phyloP scores from a whole-genome alignment of 2,113 vertebrate genomes.

The Elanus axillaris region DNA sequence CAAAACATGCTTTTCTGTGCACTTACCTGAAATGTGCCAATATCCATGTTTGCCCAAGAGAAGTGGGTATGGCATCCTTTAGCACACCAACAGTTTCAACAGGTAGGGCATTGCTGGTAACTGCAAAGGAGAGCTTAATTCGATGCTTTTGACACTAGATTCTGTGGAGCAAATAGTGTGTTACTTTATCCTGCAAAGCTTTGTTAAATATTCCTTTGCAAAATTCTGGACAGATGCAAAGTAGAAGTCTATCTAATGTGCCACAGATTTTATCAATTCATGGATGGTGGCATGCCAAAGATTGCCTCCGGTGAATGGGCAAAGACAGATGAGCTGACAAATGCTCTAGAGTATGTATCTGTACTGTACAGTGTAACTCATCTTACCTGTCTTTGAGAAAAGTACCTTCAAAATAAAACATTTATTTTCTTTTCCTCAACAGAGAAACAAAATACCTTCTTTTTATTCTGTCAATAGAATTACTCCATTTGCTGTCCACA shows the following conservation, averaged over 20 bases:
- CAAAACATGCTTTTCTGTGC: neutral
- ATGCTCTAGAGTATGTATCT: neutral
- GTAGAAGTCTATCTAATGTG: neutral
- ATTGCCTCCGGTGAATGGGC: neutral
- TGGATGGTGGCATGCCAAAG: neutral
- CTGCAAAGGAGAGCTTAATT: neutral
- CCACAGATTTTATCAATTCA: neutral
- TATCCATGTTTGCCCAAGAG: neutral
- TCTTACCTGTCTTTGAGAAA: neutral
- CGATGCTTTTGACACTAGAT: neutral
- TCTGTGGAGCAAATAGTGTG: neutral
- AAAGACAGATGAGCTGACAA: neutral
- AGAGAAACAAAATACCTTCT: neutral
- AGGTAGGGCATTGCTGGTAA: neutral
- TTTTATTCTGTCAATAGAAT: neutral
- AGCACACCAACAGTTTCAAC: neutral
- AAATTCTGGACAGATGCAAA: neutral
- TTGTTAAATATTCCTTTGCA: neutral
- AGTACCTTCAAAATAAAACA: neutral
- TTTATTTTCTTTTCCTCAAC: neutral
- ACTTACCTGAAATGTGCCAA: neutral
- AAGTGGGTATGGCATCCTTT: neutral
- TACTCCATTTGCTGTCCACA: neutral
- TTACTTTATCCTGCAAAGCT: neutral
- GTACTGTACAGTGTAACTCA: neutral